phyloP scores from a whole-genome alignment of 2,113 vertebrate species.

The Sarotherodon lohbergeri region DNA sequence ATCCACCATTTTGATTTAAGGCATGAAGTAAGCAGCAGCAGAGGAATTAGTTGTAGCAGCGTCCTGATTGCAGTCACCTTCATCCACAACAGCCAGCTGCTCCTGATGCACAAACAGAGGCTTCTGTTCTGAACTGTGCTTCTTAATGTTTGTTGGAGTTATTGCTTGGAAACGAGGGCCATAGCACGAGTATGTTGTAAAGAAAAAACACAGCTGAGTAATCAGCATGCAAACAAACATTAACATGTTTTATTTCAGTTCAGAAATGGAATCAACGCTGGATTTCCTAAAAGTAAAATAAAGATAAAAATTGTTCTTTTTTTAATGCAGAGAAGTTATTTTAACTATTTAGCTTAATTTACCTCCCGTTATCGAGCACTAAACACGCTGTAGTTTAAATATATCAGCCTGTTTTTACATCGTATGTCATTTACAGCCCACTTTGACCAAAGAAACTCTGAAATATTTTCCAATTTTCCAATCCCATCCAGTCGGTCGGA shows the following conservation, averaged over 20 bases:
- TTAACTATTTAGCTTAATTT: background rate
- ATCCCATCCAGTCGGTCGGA: background rate
- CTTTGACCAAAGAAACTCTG: background rate
- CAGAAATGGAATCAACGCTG: background rate
- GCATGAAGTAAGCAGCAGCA: background rate
- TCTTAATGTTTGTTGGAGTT: background rate
- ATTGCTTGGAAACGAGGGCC: background rate
- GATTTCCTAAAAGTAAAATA: background rate
- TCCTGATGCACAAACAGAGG: background rate
- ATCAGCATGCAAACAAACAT: background rate
- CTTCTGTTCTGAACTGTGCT: rapidly evolving
- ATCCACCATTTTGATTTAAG: background rate
- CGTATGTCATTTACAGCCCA: rapidly evolving
- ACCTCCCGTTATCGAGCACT: rapidly evolving
- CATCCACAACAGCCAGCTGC: background rate
- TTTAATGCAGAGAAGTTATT: background rate
- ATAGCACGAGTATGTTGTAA: background rate
- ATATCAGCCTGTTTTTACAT: background rate
- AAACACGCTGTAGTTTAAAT: rapidly evolving
- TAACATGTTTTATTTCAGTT: background rate
- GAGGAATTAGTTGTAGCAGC: background rate
- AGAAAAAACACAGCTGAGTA: background rate
- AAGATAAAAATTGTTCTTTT: background rate
- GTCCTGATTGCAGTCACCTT: background rate
- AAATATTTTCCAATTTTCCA: background rate